Base-by-base conservation (phyloP, 2,113 vertebrate species). In the Mastomys natalensis region DNA sequence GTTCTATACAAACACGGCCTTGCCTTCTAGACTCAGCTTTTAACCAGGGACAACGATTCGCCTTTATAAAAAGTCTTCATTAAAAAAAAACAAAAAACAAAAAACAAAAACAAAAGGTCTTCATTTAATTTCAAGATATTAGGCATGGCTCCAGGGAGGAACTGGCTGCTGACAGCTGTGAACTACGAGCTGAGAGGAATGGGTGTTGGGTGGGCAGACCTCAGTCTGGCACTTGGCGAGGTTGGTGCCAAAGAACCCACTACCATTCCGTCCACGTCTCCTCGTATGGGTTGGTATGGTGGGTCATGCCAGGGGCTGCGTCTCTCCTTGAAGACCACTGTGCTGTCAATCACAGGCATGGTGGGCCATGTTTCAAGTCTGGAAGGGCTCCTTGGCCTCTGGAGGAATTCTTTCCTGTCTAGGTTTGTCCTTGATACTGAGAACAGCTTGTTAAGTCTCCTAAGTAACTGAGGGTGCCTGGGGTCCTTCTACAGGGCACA, bases 251-350 rank as follows among this genome's bases (percentile, higher is more conserved):
- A 19, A 8, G 81, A 7, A 4, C 53, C 45, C 12, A 0, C 4
- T 29, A 86, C 64, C 12, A 0, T 5, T 22, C 89, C 64, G 19
- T 24, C 26, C 17, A 0, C 1, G 82, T 78, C 51, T 22, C 53
- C 19, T 0, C 0, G 4, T 7, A 6, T 1, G 53, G 45, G 4
- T 43, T 34, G 11, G 51, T 6, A 45, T 10, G 1, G 0, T 1
- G 15, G 89, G 13, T 1, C 10, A n/a, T 29, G 29, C 60, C n/a
- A 22, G 53, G 68, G 9, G 0, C 68, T 4, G 12, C 0, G 0
- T 48, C 10, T 37, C 43, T 51, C 3, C 11, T 3, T 15, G 10
- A 51, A 51, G 80, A 60, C 64, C 21, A 1, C 2, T 5, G 43
- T 0, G n/a, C 24, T 2, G 0, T 2, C 72, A 43, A 0, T 53